Base-by-base conservation (phyloP, 2,888 invertebrate species). In the Scaptomyza flava region DNA sequence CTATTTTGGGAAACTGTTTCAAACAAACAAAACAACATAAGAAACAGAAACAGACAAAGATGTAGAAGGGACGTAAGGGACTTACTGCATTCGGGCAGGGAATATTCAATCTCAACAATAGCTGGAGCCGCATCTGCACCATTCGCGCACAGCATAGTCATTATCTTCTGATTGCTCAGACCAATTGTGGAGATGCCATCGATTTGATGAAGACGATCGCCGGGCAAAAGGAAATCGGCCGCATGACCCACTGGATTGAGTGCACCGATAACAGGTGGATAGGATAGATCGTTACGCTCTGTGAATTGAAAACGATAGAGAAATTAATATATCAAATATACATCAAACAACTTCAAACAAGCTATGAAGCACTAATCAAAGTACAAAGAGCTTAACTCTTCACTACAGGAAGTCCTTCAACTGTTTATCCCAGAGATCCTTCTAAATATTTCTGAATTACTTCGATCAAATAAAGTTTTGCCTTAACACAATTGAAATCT, bases 61-160 rank as follows among this genome's bases (percentile, higher is more conserved):
- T n/a, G 57, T 14, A 50, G 41, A 59, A 1, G 17, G 31, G 6
- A 2, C 3, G 30, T 12, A 8, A 7, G 33, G 7, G 14, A 93
- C 94, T 94, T 91, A 96, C 96, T 95, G 92, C 95, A 95, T 89
- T 95, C 95, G 31, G 96, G 96, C 90, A 97, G 93, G 70, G 96
- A 95, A 92, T 97, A 97, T 89, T 96, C 96, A 73, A 97, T 94
- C 92, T 97, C 96, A 84, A 97, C 92, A n/a, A 95, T 93, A 8
- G 96, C 96, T 58, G 95, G 93, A 67, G 94, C 94, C 72, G 95
- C 95, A 65, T 90, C 90, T 0, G 70, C 43, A n/a, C 89, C 82
- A 17, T 95, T 71, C 1, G 74, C 68, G 90, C 96, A 95, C 77
- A 97, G 91, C 76, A 95, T 94, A 68, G 83, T 91, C 76, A 95